Base-by-base conservation (phyloP, 2,113 vertebrate genomes). In the Bufo bufo region DNA sequence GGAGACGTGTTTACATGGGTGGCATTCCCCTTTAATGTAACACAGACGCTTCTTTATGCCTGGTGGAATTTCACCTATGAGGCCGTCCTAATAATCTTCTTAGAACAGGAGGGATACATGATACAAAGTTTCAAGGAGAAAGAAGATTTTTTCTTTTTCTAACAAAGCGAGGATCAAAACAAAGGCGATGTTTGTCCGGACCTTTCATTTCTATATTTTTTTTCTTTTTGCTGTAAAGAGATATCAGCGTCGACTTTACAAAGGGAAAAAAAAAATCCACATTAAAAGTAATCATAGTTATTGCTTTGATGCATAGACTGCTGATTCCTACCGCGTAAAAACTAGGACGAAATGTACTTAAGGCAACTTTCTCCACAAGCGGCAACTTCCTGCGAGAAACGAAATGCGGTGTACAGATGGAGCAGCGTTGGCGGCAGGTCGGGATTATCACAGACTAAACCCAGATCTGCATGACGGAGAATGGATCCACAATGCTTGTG, bases 211-310 rank as follows among this genome's bases (percentile, higher is more conserved):
- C 10, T 54, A 33, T 23, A 33, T 49, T 72, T 74, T 77, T n/a
- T 45, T 72, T 52, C 71, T 20, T 45, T 72, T 43, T 56, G 23
- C 52, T 6, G 66, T 59, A n/a, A 85, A 85, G 52, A 85, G 83
- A 85, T 72, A 85, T 61, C 84, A 6, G 69, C 71, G 23, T 58
- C 8, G 45, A 33, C 71, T 77, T 75, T 61, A 85, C 69, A 77
- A 75, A 85, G 84, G 12, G 23, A 19, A 74, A 61, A 74, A 61
- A 84, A 84, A 78, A 78, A 86, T 52, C 75, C 59, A 74, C 85
- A 87, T 77, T 86, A 78, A 78, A 86, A 49, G 74, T 77, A 77
- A 86, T 87, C 85, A 87, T 13, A 85, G 71, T 75, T 75, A 20
- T 85, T 75, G 59, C 66, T 85, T 74, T 75, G 82, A 84, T 71